Percentiles rank a stretch among this genome's conserved stretches.
phyloP scores from a whole-genome alignment of 1,140 invertebrate species.

The Aphaenogaster rudis region DNA sequence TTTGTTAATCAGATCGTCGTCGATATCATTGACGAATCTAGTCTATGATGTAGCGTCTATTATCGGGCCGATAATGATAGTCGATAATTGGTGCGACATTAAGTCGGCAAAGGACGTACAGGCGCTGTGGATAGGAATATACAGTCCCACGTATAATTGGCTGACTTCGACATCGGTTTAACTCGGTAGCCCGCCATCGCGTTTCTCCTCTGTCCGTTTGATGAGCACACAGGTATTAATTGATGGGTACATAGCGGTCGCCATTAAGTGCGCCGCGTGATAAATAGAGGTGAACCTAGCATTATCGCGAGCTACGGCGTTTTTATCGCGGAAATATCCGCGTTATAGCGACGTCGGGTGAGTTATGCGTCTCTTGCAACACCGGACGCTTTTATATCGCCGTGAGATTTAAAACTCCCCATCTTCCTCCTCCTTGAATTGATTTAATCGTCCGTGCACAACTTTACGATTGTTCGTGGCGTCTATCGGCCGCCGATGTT shows the following conservation, averaged over 20 bases:
- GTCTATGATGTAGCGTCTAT: neutral
- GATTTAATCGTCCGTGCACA: slow-evolving; percentile 32
- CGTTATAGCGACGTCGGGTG: neutral
- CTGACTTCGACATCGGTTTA: slow-evolving; percentile 1
- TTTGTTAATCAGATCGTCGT: neutral
- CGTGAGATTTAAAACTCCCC: slow-evolving; percentile 49
- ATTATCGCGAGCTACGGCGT: slow-evolving; percentile 34
- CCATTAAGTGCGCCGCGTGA: slow-evolving; percentile 63
- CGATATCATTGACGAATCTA: neutral
- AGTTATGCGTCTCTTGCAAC: slow-evolving; percentile 29
- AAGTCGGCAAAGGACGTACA: neutral
- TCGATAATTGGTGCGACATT: slow-evolving; percentile 18
- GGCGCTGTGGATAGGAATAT: neutral
- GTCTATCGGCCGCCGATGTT: slow-evolving; percentile 8
- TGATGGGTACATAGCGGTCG: slow-evolving; percentile 62
- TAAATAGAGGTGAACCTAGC: slow-evolving; percentile 64
- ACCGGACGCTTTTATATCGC: slow-evolving; percentile 32
- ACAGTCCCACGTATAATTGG: slow-evolving; percentile 19
- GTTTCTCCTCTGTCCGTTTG: slow-evolving; percentile 60
- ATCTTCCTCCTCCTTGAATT: neutral
- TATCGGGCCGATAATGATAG: neutral
- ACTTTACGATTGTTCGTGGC: slow-evolving; percentile 42
- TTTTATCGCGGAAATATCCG: slow-evolving; percentile 64
- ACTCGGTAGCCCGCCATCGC: neutral
- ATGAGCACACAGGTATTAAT: slow-evolving; percentile 67